Conservation (phyloP, 2,888 invertebrate genomes). For the Dryocosmus kuriphilus region DNA sequence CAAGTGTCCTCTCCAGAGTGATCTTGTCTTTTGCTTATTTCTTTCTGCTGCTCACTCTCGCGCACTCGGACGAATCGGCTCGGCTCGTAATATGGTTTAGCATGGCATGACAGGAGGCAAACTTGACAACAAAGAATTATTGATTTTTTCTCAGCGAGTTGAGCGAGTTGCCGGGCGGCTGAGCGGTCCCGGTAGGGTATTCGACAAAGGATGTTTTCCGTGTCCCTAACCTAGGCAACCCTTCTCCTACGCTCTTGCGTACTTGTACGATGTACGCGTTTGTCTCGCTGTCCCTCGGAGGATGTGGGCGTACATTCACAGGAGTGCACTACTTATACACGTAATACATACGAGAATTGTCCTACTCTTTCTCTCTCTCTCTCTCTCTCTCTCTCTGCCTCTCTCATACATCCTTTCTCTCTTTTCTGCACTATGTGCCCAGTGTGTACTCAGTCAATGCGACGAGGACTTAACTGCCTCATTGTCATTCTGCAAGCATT, state of each 20-base stretch:
- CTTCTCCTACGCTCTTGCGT: slow-evolving; percentile 68
- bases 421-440: slow-evolving; percentile 59
- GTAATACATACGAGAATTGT: slow-evolving; percentile 52
- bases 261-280: slow-evolving; percentile 62
- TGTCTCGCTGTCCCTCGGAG: slow-evolving; percentile 61
- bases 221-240: slow-evolving; percentile 77
- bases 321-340: slow-evolving; percentile 42
- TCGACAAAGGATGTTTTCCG: slow-evolving; percentile 77
- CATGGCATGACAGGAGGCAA: slow-evolving; percentile 73
- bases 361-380: slow-evolving; percentile 55
- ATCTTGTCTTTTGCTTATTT: slow-evolving; percentile 51
- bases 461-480: slow-evolving; percentile 73
- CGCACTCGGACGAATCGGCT: slow-evolving; percentile 58
- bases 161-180: slow-evolving; percentile 74
- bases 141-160: slow-evolving; percentile 75
- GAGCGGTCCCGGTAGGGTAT: slow-evolving; percentile 76
- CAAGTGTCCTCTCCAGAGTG: background rate
- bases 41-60: slow-evolving; percentile 57
- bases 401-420: slow-evolving; percentile 52
- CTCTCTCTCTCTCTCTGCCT: slow-evolving; percentile 56
- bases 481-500: slow-evolving; percentile 72
- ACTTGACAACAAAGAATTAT: slow-evolving; percentile 77
- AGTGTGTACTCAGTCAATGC: slow-evolving; percentile 73
- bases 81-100: slow-evolving; percentile 70
- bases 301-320: slow-evolving; percentile 49